Base-by-base conservation (phyloP, 2,113 vertebrate species). In the Microtus pennsylvanicus region DNA sequence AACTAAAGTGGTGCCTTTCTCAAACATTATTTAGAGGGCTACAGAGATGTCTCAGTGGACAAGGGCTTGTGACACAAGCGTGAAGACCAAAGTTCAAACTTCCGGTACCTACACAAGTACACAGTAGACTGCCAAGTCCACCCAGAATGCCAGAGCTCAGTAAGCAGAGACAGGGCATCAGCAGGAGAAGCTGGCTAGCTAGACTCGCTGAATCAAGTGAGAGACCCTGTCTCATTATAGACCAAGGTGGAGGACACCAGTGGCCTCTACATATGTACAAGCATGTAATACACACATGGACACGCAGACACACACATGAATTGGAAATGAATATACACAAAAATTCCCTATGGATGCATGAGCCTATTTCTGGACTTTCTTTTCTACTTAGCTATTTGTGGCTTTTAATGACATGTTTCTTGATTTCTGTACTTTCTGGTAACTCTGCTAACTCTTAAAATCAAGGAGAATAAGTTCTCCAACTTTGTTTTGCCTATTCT, bases 361-460 rank as follows among this genome's bases (percentile, higher is more conserved):
- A 52, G 26, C 77, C 74, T 93, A 82, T 89, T 91, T 91, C 58
- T 86, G 42, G 19, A 72, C 72, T 63, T 63, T 92, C 14, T 75
- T 83, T 72, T 45, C 58, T 26, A 70, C 26, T 93, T 38, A 19
- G 69, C 26, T 94, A 3, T 26, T 77, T 67, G n/a, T 80, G 22
- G 65, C 4, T 95, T 30, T 96, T 89, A 61, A 69, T 42, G 22
- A 24, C 22, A 61, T 42, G 35, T 10, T 69, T 80, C 45, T 83
- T 83, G 16, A 55, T 74, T 74, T 74, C 24, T 47, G 3, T 65
- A 77, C 33, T 89, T 93, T 93, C n/a, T 50, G 63, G 2, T 77
- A 80, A 67, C 28, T 89, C 63, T 50, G 63, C 1, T 77, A 80
- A 67, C 28, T 89, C 63, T 95, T 91, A 70, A 94, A 95, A 63